Evolutionary conservation across 2,888 invertebrate species (phyloP), one percentile per base, ranked within the genome.

Genomic region (Sinopyrophorus schimmeli): DNA sequence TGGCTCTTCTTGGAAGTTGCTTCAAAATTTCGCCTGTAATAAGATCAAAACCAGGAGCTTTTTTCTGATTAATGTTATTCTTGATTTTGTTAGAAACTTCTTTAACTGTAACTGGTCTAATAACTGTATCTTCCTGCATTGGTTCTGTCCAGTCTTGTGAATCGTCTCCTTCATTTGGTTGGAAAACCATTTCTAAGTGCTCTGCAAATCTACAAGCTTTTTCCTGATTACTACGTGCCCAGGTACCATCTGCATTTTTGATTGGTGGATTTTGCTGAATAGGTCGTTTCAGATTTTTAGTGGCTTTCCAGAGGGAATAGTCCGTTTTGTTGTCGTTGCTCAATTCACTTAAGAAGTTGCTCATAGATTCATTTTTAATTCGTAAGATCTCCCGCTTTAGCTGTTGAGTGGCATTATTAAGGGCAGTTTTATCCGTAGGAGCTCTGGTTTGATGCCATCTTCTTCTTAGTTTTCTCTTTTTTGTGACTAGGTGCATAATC

Each of bases 361-460:
- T 12, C 12, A 32, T 30, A 10, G 31, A 32, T 23, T 24, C n/a
- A n/a, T n/a, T n/a, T n/a, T n/a, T n/a, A n/a, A n/a, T n/a, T n/a
- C 37, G 11, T 26, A 14, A 20, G 7, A 28, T 28, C 11, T 27
- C 15, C 14, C 10, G 23, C 23, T 37, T 46, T 23, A 30, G 9
- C 18, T 40, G 26, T 17, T 10, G 44, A 21, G 14, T 12, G 3
- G 21, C 30, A 23, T 41, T 41, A 20, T 31, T 30, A 16, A 31
- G 14, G 10, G 24, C 24, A 17, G 37, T 37, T 21, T 37, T 37
- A 26, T 37, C 37, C 6, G 11, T 9, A 18, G 15, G 23, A 7
- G 9, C 24, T 24, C 37, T 37, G 24, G 37, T 15, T 32, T 42
- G 32, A 10, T 42, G 32, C 16, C 42, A 32, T 41, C 14, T 41